Base-by-base conservation (phyloP, 2,888 invertebrate species). In the Folsomia candida region DNA sequence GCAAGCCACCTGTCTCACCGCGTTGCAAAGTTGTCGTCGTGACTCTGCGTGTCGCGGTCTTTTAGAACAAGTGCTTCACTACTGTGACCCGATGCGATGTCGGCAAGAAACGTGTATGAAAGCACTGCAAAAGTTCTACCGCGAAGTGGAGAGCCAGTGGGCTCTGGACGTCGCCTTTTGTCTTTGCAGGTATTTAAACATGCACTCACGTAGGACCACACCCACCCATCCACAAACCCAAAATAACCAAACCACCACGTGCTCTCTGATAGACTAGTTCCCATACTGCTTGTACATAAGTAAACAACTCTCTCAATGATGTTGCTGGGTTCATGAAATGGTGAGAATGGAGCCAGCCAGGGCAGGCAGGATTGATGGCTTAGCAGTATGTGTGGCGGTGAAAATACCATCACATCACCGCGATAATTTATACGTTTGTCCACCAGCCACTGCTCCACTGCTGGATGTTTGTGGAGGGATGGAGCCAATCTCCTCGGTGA, bases 151-250 rank as follows among this genome's bases (percentile, higher is more conserved):
- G 69, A 89, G 91, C 78, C 89, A 89, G 80, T 90, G 92, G 88
- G 93, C 92, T 82, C 88, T 93, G 77, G 94, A 94, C 84, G 91
- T 94, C 80, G 94, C 94, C 79, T 94, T 94, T 85, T 94, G 94
- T 83, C 87, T 94, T 73, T 94, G 94, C 93, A 93, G 91, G 94
- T 93, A 37, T n/a, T n/a, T n/a, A n/a, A n/a, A n/a, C n/a, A n/a
- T n/a, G n/a, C n/a, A n/a, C 25, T 4, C 20, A 26, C 25, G 14
- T 18, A 24, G 54, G n/a, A 54, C 54, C 18, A 54, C 54, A 54
- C 18, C 37, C 37, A 37, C 37, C 4, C 37, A 37, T n/a, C n/a
- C n/a, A n/a, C n/a, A n/a, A n/a, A n/a, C n/a, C n/a, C n/a, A n/a
- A n/a, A n/a, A n/a, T n/a, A n/a, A n/a, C n/a, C n/a, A n/a, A n/a